Evolutionary conservation across 2,888 invertebrate species (phyloP).

Genomic region (Dioctria linearis): DNA sequence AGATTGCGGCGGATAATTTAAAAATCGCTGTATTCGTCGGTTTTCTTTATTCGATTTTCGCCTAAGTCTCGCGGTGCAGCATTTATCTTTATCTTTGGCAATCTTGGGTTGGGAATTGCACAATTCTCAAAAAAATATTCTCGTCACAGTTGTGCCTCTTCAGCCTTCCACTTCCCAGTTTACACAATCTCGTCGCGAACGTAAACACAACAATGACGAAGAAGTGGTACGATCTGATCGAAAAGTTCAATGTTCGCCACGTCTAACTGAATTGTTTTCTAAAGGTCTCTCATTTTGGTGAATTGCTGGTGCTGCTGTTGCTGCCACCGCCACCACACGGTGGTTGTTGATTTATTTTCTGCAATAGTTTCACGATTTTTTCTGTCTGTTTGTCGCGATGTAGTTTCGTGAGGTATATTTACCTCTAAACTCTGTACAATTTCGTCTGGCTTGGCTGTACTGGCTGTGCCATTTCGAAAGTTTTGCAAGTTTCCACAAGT

Average conservation of each 20-base stretch:
- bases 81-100: no score
- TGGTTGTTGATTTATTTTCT: neutral
- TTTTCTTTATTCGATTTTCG: no score
- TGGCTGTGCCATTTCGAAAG: slow-evolving; percentile 4
- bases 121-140: no score
- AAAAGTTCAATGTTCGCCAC: neutral
- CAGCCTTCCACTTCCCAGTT: no score
- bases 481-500: neutral
- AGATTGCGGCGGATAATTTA: no score
- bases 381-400: slow-evolving; percentile 4
- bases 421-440: no score
- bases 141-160: no score
- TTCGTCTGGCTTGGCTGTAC: neutral
- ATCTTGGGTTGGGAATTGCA: no score
- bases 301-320: slow-evolving; percentile 1
- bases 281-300: slow-evolving; percentile 5
- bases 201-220: neutral
- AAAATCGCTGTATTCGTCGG: no score
- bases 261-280: neutral
- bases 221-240: neutral
- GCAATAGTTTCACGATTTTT: slow-evolving; percentile 1
- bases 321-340: neutral
- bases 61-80: no score
- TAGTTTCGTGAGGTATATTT: no score
- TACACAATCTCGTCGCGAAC: neutral